Base-by-base conservation (phyloP, 2,113 vertebrate genomes). In the Gobiocypris rarus region DNA sequence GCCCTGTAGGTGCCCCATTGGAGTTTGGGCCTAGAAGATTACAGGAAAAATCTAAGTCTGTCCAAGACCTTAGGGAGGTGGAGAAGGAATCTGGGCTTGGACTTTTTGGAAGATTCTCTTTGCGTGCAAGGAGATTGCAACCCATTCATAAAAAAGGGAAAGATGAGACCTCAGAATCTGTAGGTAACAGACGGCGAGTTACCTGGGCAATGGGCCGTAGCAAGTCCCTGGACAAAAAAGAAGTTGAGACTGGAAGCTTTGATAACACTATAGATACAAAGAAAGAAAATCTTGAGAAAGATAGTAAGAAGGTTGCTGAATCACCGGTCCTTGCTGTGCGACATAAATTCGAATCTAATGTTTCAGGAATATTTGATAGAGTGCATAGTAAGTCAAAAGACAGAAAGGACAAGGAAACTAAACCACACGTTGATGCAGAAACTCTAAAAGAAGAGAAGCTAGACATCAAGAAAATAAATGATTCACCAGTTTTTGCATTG, bases 31-130 rank as follows among this genome's bases (percentile, higher is more conserved):
- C 94, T 6, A 85, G 86, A 0, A 90, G 90, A 75, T 86, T 96
- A 9, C 89, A 87, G 4, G 93, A 95, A 87, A 96, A 96, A 87
- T 96, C 97, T 54, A 96, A 94, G 89, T 98, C 97, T 0, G 97
- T 97, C 83, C 97, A 97, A 90, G 97, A 98, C 89, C 90, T 99
- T 65, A 93, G 93, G 0, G 93, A 93, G 63, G 92, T 92, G 11
- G 92, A 94, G 19, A 96, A 93, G 75, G 97, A 97, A 43, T 84
- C 92, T 0, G 89, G 92, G 3, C 63, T 94, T 0, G 56, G 97
- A 70, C 90, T 96, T 19, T 95, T 97, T 17, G 96, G 96, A 84
- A 95, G 96, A 87, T 96, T 98, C 61, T 96, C 96, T 15, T 81
- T 96, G 90, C 93, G 95, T 13, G 88, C 95, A 24, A 96, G 92